Conservation (phyloP, 2,888 invertebrate genomes). For the Drosophila tripunctata region DNA sequence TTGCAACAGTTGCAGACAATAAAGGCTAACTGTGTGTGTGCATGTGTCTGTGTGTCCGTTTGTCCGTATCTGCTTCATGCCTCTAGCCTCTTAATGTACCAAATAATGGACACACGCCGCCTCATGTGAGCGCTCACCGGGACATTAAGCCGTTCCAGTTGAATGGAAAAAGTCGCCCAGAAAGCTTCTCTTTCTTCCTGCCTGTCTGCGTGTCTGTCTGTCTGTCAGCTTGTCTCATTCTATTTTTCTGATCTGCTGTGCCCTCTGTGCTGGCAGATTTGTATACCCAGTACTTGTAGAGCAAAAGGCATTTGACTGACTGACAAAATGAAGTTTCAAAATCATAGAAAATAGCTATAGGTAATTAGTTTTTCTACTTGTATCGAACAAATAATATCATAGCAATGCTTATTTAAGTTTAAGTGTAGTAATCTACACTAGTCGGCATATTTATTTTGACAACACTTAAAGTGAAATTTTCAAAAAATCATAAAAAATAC, state of each 20-base stretch:
- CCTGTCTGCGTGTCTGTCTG: background rate
- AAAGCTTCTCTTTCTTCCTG: slow-evolving; percentile 4
- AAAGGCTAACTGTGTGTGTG: slow-evolving; percentile 54
- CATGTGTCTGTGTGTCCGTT: slow-evolving; percentile 13
- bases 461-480: no score
- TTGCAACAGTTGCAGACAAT: slow-evolving; percentile 67
- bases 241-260: background rate
- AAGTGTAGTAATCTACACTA: no score
- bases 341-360: no score
- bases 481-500: no score
- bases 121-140: slow-evolving; percentile 38
- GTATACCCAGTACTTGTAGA: background rate
- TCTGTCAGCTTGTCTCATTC: background rate
- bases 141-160: slow-evolving; percentile 51
- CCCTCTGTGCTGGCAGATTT: slow-evolving; percentile 30
- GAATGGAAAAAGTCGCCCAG: slow-evolving; percentile 35
- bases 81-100: slow-evolving; percentile 47
- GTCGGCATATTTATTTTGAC: no score
- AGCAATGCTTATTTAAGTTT: no score
- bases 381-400: no score
- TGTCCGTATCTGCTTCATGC: slow-evolving; percentile 14
- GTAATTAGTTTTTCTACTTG: no score
- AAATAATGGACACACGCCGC: slow-evolving; percentile 64
- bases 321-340: background rate
- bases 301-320: no score